Percentiles rank a stretch among this genome's conserved stretches.
Conservation (phyloP, 1,140 invertebrate genomes). For the Mylabris phalerata region DNA sequence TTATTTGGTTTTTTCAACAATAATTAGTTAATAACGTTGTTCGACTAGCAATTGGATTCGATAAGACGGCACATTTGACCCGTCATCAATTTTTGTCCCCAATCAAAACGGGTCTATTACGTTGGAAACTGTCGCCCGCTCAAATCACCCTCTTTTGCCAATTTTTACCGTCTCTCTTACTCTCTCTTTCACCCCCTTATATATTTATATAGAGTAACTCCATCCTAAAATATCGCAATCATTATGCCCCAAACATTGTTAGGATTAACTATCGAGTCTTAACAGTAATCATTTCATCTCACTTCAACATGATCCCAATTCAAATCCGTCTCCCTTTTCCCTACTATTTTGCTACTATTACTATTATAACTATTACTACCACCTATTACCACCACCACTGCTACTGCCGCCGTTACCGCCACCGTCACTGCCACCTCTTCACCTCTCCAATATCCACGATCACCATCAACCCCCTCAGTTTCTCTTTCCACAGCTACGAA, state of each 20-base stretch:
- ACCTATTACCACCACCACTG: neutral
- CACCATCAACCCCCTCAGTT: slow-evolving; percentile 19
- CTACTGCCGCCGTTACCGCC: slow-evolving; percentile 1
- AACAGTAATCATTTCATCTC: slow-evolving; percentile 19
- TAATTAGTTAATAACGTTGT: no score
- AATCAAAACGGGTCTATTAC: slow-evolving; percentile 11
- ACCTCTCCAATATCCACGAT: slow-evolving; percentile 21
- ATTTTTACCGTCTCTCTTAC: neutral
- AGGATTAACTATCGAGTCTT: slow-evolving; percentile 31
- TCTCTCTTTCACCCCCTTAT: neutral
- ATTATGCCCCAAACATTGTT: slow-evolving; percentile 14
- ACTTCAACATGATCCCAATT: slow-evolving; percentile 6
- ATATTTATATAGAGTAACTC: neutral
- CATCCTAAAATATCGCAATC: slow-evolving; percentile 15
- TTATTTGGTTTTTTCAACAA: no score
- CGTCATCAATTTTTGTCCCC: slow-evolving; percentile 13
- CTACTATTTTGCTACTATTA: neutral
- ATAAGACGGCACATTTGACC: neutral
- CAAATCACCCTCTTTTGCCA: no score
- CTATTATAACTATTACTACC: neutral
- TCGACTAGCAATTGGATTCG: no score
- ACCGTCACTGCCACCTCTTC: slow-evolving; percentile 13
- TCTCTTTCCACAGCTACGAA: slow-evolving; percentile 18
- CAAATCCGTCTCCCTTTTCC: neutral
- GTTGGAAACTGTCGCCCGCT: neutral